phyloP scores from a whole-genome alignment of 2,888 invertebrate genomes.

The Eurytoma californica region DNA sequence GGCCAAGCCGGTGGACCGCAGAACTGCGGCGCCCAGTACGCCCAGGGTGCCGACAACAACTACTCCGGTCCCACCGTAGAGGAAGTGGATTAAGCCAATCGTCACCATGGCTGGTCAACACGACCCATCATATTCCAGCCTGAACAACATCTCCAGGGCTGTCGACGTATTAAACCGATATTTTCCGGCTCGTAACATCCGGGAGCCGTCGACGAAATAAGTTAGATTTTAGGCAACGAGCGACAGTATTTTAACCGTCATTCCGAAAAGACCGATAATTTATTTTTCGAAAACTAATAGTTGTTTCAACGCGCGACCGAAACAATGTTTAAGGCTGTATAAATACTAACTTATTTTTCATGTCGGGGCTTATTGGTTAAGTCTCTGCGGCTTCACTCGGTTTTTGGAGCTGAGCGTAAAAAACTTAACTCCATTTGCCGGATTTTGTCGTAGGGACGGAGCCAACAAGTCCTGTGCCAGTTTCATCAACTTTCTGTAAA shows the following conservation, averaged over 20 bases:
- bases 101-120: conserved; percentile 9
- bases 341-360: conserved; percentile 52
- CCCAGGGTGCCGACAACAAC: conserved; percentile 66
- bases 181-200: conserved; percentile 44
- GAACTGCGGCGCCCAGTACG: conserved; percentile 66
- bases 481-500: conserved; percentile 51
- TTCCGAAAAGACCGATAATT: conserved; percentile 49
- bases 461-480: conserved; percentile 51
- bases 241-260: conserved; percentile 32
- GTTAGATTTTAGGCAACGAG: not conserved
- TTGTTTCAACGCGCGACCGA: conserved; percentile 54
- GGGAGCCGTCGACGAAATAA: conserved; percentile 43
- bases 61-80: conserved; percentile 81
- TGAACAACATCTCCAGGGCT: conserved; percentile 24
- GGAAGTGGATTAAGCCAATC: conserved; percentile 79
- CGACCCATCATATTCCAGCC: conserved; percentile 11
- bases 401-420: conserved; percentile 4
- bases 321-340: conserved; percentile 32
- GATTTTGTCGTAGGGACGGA: conserved; percentile 5
- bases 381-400: conserved; percentile 15
- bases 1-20: conserved; percentile 65
- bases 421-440: conserved; percentile 14
- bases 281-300: conserved; percentile 42
- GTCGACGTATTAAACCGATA: conserved; percentile 17
- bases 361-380: conserved; percentile 58